phyloP scores from a whole-genome alignment of 53 echinoderm and acorn worm genomes.

The Actinopyga echinites region DNA sequence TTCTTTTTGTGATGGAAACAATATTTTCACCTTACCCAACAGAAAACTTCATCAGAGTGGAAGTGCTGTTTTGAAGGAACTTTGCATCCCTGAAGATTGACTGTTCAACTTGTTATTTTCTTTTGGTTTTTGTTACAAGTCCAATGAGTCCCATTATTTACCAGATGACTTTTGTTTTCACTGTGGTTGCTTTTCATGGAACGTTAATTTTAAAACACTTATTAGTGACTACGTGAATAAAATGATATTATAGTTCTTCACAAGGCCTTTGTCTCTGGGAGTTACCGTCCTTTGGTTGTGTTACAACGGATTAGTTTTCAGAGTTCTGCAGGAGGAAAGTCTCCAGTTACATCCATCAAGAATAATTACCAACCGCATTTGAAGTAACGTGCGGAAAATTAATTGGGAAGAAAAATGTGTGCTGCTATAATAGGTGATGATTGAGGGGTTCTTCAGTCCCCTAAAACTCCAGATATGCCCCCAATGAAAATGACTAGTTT shows the following conservation, averaged over 20 bases:
- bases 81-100: too few species aligned
- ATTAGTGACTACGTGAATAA: constrained; percentile 7
- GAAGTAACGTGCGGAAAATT: not conserved
- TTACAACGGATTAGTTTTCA: too few species aligned
- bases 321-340: too few species aligned
- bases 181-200: constrained; percentile 1
- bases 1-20: too few species aligned
- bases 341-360: too few species aligned
- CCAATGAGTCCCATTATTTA: not conserved
- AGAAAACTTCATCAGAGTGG: too few species aligned
- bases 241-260: too few species aligned
- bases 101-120: not conserved
- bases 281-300: not conserved
- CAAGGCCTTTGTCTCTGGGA: too few species aligned
- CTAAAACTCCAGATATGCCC: constrained; percentile 92
- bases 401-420: constrained; percentile 5
- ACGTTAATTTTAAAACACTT: constrained; percentile 14
- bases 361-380: too few species aligned
- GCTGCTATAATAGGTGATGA: constrained; percentile 40
- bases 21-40: too few species aligned
- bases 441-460: constrained; percentile 52
- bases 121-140: not conserved
- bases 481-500: constrained; percentile 64
- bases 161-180: constrained; percentile 9
- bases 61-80: too few species aligned